Evolutionary conservation across 2,888 invertebrate species (phyloP), one percentile per base, ranked within the genome.

Genomic region (Brachypterus glaber): DNA sequence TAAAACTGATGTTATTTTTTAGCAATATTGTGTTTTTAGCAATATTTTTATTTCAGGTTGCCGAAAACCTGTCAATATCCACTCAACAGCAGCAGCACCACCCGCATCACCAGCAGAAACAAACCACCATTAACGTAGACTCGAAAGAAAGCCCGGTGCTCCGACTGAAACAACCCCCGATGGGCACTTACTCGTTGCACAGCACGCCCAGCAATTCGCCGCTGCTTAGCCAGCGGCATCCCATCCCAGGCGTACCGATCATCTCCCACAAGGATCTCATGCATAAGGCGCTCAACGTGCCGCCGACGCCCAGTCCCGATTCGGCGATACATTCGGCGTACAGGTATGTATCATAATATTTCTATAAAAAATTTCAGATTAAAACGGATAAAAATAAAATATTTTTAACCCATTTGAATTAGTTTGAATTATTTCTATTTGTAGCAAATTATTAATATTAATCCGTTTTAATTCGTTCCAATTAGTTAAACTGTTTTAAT

Each of bases 311-410:
- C 41, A 88, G 87, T 55, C 88, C 88, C 1, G 89, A 89, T 64
- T 87, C 87, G 13, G 89, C 89, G 47, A 84, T 89, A 48, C 89
- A 89, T 68, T 88, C 88, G 54, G 86, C 85, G 58, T 90, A 89
- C 57, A n/a, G n/a, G n/a, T n/a, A n/a, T n/a, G n/a, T n/a, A n/a
- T n/a, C n/a, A n/a, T n/a, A n/a, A n/a, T n/a, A n/a, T n/a, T n/a
- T n/a, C n/a, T n/a, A n/a, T n/a, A n/a, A n/a, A n/a, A n/a, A n/a
- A n/a, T n/a, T n/a, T n/a, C n/a, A n/a, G n/a, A n/a, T n/a, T n/a
- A n/a, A n/a, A n/a, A n/a, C n/a, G n/a, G n/a, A n/a, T n/a, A n/a
- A n/a, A n/a, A n/a, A n/a, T n/a, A n/a, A n/a, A n/a, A n/a, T n/a
- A n/a, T n/a, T n/a, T n/a, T n/a, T n/a, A n/a, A n/a, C n/a, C n/a